Evolutionary conservation across 2,113 vertebrate species (phyloP).

Genomic region (Semnornis frantzii): DNA sequence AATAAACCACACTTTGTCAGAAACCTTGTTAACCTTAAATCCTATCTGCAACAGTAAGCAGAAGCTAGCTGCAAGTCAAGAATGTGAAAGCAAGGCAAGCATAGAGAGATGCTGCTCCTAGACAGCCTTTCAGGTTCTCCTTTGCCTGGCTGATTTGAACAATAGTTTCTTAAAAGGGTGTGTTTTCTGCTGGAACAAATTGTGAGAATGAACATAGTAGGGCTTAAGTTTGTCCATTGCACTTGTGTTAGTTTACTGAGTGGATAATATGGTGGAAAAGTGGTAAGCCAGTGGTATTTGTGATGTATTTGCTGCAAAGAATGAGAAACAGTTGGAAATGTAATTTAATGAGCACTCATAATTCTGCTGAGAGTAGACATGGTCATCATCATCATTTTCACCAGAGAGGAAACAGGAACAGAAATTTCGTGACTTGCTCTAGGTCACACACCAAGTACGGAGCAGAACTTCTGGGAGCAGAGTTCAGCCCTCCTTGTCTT

Average conservation of each 20-base stretch:
- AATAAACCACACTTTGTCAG: not conserved
- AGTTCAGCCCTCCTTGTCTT: not conserved
- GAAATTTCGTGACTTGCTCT: constrained; percentile 48
- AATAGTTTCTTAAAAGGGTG: not conserved
- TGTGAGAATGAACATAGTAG: not conserved
- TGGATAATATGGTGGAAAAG: not conserved
- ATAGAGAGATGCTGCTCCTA: not conserved
- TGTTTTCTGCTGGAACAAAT: not conserved
- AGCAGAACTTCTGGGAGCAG: constrained; percentile 8
- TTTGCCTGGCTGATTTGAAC: not conserved
- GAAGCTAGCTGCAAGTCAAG: not conserved
- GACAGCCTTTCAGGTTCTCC: not conserved
- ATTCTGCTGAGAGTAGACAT: constrained; percentile 10
- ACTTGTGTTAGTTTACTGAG: not conserved
- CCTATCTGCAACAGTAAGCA: not conserved
- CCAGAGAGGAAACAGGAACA: constrained; percentile 38
- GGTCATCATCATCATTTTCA: constrained; percentile 3
- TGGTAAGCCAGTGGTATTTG: not conserved
- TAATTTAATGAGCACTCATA: not conserved
- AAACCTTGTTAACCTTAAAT: not conserved
- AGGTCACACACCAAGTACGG: not conserved
- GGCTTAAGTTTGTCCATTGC: not conserved
- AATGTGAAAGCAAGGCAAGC: not conserved
- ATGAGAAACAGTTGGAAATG: not conserved
- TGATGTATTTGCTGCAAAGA: not conserved